Evolutionary conservation across 2,888 invertebrate genomes (phyloP), one percentile per base, ranked within the genome.

Genomic region (Spilarctia lutea): DNA sequence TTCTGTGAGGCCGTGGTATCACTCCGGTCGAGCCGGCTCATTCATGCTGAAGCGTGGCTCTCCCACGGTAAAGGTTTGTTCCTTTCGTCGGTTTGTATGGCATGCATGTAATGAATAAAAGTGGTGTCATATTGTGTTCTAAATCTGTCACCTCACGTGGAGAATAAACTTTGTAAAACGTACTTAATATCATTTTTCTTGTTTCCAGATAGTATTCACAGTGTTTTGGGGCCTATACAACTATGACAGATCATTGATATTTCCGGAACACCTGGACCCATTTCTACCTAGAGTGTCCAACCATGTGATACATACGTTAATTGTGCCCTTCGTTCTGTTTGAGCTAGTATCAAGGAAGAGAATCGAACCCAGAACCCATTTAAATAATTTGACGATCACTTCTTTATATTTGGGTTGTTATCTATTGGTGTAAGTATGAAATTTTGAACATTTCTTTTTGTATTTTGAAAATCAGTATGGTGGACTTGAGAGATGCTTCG

Each of bases 171-270:
- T n/a, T n/a, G 3, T 56, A 11, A n/a, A 24, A n/a, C 13, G 10
- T 56, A 56, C 24, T 2, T 27, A 30, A 27, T 30, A 27, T 60
- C 3, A 3, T 63, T 27, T 63, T 56, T 30, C 20, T 42, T 30
- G 30, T 73, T 72, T 68, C 3, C 69, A 73, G 73, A 18, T 33
- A 24, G 65, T 70, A 8, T 65, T 30, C 3, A 73, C 69, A 65
- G 13, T 73, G n/a, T 73, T 73, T 30, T 73, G 73, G 73, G 65
- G 73, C 10, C 16, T 73, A 0, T 73, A 39, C 30, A 45, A 68
- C 39, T 73, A 65, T 42, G 73, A 73, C n/a, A 52, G 69, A 42
- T 69, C 73, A 2, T 11, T 73, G 2, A 73, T 73, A 52, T 73
- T 73, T 6, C 73, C 73, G 2, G 65, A 73, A 16, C 33, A 69